Conservation (phyloP, 1,140 invertebrate species). For the Doryteuthis pealeii region DNA sequence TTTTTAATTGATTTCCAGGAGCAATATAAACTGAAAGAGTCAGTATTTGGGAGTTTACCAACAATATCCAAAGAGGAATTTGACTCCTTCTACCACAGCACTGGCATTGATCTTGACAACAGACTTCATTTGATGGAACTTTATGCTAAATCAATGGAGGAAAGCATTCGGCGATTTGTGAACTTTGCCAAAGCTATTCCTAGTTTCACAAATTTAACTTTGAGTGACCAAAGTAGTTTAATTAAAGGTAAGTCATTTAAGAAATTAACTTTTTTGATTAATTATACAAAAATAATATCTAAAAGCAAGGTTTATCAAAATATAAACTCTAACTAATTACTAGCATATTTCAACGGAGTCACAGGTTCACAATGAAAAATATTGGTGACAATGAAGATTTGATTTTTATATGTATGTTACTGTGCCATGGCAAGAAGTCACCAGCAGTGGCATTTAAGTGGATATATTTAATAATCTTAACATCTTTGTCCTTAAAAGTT, state of each 20-base stretch:
- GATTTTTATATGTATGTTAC: no score
- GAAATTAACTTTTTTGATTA: slow-evolving; percentile 14
- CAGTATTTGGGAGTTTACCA: slow-evolving; percentile 42
- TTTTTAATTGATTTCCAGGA: slow-evolving; percentile 33
- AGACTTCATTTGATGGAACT: slow-evolving; percentile 37
- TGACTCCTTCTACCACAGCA: slow-evolving; percentile 42
- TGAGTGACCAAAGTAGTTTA: slow-evolving; percentile 49
- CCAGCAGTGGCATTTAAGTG: no score
- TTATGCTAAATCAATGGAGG: slow-evolving; percentile 42
- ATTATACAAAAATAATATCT: no score
- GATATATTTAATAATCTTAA: no score
- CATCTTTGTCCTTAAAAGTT: no score
- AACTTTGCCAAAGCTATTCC: slow-evolving; percentile 48
- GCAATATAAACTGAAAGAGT: slow-evolving; percentile 30
- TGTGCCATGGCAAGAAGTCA: no score
- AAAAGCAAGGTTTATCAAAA: no score
- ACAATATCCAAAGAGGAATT: slow-evolving; percentile 44
- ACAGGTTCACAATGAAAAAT: no score
- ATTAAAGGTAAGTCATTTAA: slow-evolving; percentile 47
- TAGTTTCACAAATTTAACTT: slow-evolving; percentile 42
- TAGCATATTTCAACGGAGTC: no score
- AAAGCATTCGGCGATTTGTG: slow-evolving; percentile 44
- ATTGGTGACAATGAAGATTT: no score
- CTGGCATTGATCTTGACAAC: slow-evolving; percentile 51
- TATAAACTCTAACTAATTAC: no score